These are phyloP conservation scores for Troides helena DNA, from an alignment of 2,888 invertebrate species.

Conservation along the genomic window DNA sequence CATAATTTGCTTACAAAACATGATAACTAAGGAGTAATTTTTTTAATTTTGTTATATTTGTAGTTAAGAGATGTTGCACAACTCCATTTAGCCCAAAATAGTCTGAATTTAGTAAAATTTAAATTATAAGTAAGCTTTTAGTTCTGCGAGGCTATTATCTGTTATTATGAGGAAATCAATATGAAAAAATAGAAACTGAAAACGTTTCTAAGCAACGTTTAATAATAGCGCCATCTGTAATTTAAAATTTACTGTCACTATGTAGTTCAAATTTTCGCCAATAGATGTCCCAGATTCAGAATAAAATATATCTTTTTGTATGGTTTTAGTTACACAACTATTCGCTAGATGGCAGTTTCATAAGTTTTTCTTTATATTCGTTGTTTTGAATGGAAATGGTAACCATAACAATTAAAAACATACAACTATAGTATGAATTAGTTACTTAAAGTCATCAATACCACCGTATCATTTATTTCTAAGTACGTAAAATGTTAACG, in stretches of 20 bases:
- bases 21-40: no score
- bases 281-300: slow-evolving; percentile 39
- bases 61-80: neutral
- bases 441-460: neutral
- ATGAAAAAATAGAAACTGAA: neutral
- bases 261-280: slow-evolving; percentile 38
- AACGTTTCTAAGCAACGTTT: slow-evolving; percentile 1
- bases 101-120: neutral
- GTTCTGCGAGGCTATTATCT: neutral
- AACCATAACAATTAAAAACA: neutral
- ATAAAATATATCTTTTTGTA: neutral
- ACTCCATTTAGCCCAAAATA: neutral
- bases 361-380: neutral
- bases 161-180: neutral
- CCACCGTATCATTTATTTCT: neutral
- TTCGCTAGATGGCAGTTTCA: slow-evolving; percentile 49
- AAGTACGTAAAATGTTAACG: neutral
- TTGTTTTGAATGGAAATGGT: neutral
- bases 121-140: neutral
- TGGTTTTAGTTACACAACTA: slow-evolving; percentile 32
- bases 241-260: neutral
- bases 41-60: no score
- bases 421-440: neutral
- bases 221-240: slow-evolving; percentile 59
- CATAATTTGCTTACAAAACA: no score